Evolutionary conservation across 2,797 vertebrate species (phyloP).

Genomic region (Salarias fasciatus): DNA sequence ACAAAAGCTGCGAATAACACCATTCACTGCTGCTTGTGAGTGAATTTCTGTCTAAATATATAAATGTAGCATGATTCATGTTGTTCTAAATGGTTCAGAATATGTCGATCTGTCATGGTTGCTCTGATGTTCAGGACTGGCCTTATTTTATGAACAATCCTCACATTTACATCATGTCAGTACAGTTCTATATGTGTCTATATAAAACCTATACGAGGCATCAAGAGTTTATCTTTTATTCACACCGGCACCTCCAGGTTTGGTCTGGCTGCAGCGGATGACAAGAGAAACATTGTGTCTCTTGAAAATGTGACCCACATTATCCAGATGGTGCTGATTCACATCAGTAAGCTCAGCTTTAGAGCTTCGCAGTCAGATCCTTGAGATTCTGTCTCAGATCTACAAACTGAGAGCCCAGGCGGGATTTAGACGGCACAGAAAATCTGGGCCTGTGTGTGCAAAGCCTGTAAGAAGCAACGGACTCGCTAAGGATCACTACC

Average conservation of each 20-base stretch:
- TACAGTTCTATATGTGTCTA: not conserved
- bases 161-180: not conserved
- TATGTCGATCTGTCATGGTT: no score
- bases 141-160: no score
- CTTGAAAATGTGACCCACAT: conserved; percentile 51
- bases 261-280: conserved; percentile 7
- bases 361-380: conserved; percentile 61
- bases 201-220: not conserved
- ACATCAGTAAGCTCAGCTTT: conserved; percentile 63
- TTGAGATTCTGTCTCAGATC: conserved; percentile 62
- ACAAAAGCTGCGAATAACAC: conserved; percentile 28
- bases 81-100: not conserved
- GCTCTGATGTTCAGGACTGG: not conserved
- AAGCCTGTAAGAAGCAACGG: conserved; percentile 58
- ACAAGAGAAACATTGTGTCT: conserved; percentile 38
- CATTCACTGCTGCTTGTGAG: conserved; percentile 19
- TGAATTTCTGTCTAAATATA: conserved; percentile 14
- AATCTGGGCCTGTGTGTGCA: conserved; percentile 55
- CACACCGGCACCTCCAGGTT: conserved; percentile 20
- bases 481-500: conserved; percentile 48
- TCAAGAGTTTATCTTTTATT: not conserved
- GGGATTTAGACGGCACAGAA: conserved; percentile 58
- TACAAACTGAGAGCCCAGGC: conserved; percentile 45
- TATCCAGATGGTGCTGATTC: conserved; percentile 70
- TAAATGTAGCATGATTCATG: not conserved